Evolutionary conservation across 2,113 vertebrate species (phyloP).

Genomic region (Podarcis muralis): DNA sequence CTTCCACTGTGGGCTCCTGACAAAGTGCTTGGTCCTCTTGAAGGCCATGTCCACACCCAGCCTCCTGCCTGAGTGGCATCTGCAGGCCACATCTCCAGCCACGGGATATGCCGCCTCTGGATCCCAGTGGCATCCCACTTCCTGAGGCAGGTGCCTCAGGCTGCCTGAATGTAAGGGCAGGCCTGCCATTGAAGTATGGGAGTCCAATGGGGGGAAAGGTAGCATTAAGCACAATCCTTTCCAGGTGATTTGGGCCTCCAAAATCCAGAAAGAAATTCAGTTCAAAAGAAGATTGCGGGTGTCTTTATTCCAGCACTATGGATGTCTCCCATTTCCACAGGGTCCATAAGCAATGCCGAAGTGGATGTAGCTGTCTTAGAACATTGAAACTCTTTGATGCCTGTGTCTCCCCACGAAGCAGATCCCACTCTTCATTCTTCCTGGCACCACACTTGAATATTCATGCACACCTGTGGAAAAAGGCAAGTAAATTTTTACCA

Average conservation of each 20-base stretch:
- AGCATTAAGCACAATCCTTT: not conserved
- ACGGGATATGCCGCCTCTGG: too few relatives aligned
- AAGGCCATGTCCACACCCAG: too few relatives aligned
- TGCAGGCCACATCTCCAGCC: too few relatives aligned
- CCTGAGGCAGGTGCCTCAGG: too few relatives aligned
- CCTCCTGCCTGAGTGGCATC: too few relatives aligned
- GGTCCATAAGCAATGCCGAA: not conserved
- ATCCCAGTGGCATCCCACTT: too few relatives aligned
- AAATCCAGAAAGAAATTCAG: not conserved
- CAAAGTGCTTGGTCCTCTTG: too few relatives aligned
- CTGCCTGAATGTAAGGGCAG: too few relatives aligned
- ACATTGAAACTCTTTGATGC: not conserved
- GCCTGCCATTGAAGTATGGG: not conserved
- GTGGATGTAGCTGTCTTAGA: not conserved
- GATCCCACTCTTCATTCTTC: not conserved
- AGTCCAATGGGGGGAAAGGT: not conserved
- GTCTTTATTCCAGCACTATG: not conserved
- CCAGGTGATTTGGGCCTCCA: not conserved
- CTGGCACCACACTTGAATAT: not conserved
- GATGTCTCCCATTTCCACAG: too few relatives aligned
- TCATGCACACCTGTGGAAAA: conserved; percentile 17
- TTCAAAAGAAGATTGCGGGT: too few relatives aligned
- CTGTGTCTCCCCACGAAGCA: too few relatives aligned
- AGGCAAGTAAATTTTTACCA: not conserved
- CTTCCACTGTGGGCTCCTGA: too few relatives aligned